Evolutionary conservation across 2,888 invertebrate genomes (phyloP).

Genomic region (Nesidiocoris tenuis): DNA sequence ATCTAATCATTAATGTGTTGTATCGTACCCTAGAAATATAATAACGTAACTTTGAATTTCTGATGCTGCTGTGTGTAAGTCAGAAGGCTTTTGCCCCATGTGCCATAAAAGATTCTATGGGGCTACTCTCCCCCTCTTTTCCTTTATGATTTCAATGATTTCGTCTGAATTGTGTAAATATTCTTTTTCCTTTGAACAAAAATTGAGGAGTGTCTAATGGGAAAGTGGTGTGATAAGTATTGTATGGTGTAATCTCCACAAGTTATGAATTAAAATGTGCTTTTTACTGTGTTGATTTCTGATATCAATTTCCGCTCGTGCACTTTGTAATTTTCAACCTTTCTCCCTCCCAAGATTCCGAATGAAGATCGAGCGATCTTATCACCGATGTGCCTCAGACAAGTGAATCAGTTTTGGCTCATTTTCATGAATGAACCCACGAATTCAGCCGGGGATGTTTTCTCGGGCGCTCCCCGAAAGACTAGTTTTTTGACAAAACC

Average conservation of each 20-base stretch:
- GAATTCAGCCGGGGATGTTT: no score
- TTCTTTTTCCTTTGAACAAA: constrained; percentile 10
- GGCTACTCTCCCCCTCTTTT: constrained; percentile 3
- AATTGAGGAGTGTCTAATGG: constrained; percentile 18
- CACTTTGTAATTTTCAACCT: no score
- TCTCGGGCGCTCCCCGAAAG: no score
- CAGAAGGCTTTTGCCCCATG: constrained; percentile 40
- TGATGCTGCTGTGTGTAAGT: constrained; percentile 4
- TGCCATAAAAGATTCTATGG: constrained; percentile 41
- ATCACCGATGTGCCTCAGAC: no score
- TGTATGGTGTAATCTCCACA: constrained; percentile 24
- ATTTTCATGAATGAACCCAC: no score
- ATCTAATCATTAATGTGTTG: background rate
- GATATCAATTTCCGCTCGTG: background rate
- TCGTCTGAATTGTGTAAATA: constrained; percentile 30
- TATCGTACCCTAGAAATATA: background rate
- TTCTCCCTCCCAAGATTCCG: no score
- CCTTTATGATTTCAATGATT: constrained; percentile 14
- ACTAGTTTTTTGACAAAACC: no score
- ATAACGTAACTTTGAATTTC: background rate
- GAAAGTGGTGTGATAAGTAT: constrained; percentile 29
- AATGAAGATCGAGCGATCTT: no score
- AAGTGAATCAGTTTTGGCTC: no score
- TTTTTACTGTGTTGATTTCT: constrained; percentile 38
- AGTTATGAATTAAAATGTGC: constrained; percentile 40